phyloP scores from a whole-genome alignment of 2,113 vertebrate genomes.

The Anhinga rufa region DNA sequence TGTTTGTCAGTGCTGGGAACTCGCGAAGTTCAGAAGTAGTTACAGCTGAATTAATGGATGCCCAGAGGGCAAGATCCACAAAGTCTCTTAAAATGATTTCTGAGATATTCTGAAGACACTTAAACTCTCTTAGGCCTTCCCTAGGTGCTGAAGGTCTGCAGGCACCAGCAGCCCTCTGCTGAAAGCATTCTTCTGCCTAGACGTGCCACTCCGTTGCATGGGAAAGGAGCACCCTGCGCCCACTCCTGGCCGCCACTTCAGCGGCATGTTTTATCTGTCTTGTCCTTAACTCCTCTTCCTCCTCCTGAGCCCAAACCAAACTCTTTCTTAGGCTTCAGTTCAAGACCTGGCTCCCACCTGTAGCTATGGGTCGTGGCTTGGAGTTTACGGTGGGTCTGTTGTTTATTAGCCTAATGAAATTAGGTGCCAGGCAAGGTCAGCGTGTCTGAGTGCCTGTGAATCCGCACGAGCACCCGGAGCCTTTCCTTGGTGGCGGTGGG shows the following conservation, averaged over 20 bases:
- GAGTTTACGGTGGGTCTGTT: not conserved
- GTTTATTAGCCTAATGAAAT: not conserved
- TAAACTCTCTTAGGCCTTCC: not conserved
- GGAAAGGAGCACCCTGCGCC: not conserved
- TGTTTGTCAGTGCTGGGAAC: not conserved
- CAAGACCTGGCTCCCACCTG: not conserved
- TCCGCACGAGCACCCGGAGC: not conserved
- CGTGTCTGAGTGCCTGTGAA: not conserved
- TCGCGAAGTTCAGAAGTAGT: not conserved
- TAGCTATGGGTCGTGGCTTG: too few relatives aligned
- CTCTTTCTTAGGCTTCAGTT: not conserved
- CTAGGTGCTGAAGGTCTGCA: not conserved
- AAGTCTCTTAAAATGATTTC: not conserved
- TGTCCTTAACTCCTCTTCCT: not conserved
- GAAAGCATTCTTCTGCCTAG: not conserved
- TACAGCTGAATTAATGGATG: not conserved
- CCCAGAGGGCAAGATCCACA: not conserved
- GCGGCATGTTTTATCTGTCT: too few relatives aligned
- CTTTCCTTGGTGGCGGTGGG: rapidly evolving
- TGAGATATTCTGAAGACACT: not conserved
- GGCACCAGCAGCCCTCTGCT: not conserved
- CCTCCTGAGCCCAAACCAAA: not conserved
- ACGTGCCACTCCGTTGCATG: not conserved
- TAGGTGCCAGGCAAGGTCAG: not conserved
- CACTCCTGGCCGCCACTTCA: not conserved